Evolutionary conservation across 2,113 vertebrate genomes (phyloP).

Genomic region (Diadophis punctatus): DNA sequence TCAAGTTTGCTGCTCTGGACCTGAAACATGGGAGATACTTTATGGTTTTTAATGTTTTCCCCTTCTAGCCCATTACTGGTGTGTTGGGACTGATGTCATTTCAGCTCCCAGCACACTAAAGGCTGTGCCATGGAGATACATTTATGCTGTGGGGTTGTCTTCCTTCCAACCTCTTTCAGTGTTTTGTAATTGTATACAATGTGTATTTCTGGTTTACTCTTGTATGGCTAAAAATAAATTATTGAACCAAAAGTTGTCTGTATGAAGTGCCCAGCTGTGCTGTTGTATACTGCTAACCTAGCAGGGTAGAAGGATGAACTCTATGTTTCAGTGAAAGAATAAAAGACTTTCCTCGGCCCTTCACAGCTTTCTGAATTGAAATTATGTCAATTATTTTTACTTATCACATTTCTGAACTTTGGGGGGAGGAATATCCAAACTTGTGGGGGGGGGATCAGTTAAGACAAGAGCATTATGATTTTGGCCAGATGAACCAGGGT

Average conservation of each 20-base stretch:
- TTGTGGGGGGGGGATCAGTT: neutral
- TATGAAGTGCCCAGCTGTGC: neutral
- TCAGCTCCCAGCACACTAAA: neutral
- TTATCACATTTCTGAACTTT: neutral
- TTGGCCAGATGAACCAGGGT: neutral
- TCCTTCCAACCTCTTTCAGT: neutral
- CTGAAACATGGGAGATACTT: neutral
- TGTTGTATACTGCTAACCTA: neutral
- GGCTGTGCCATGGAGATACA: neutral
- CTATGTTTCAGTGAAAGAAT: neutral
- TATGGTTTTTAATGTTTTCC: neutral
- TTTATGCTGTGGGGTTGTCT: neutral
- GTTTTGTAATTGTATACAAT: slow-evolving; percentile 17
- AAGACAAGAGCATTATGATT: neutral
- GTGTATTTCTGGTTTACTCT: slow-evolving; percentile 22
- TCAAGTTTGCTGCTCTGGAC: neutral
- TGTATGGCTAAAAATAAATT: slow-evolving; percentile 31
- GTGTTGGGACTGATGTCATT: neutral
- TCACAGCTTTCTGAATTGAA: neutral
- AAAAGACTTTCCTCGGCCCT: neutral
- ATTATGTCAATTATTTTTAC: neutral
- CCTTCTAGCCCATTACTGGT: neutral
- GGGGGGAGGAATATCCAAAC: neutral
- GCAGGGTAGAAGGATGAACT: neutral
- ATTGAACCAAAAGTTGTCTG: slow-evolving; percentile 17